Conservation (phyloP, 2,888 invertebrate species). For the Heliconius aoede region DNA sequence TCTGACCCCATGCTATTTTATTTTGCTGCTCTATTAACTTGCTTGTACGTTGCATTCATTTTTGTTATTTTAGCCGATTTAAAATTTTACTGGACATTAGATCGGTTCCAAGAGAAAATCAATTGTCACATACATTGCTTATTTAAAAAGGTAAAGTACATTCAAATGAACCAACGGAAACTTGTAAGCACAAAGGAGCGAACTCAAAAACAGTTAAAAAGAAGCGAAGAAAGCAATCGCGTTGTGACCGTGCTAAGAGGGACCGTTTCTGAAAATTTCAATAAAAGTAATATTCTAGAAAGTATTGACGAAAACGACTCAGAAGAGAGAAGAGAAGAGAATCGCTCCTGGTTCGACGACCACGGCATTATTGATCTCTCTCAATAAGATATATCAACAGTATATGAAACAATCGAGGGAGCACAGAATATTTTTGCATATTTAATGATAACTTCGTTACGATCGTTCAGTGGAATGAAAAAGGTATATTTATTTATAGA, state of each 20-base stretch:
- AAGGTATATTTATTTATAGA: conserved; percentile 23
- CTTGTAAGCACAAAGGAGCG: conserved; percentile 63
- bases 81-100: conserved; percentile 68
- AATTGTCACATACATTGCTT: conserved; percentile 63
- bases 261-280: conserved; percentile 41
- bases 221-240: conserved; percentile 57
- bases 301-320: conserved; percentile 23
- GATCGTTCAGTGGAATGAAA: conserved; percentile 21
- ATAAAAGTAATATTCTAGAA: conserved; percentile 17
- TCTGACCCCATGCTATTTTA: conserved; percentile 65
- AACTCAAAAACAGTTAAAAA: conserved; percentile 63
- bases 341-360: conserved; percentile 52
- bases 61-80: conserved; percentile 64
- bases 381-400: conserved; percentile 32
- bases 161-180: conserved; percentile 63
- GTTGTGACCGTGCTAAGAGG: conserved; percentile 61
- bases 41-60: conserved; percentile 63
- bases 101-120: conserved; percentile 62
- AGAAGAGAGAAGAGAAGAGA: conserved; percentile 19
- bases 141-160: conserved; percentile 61
- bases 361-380: conserved; percentile 48
- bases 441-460: conserved; percentile 25
- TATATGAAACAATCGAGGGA: conserved; percentile 24
- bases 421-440: conserved; percentile 32
- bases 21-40: conserved; percentile 60